Percentiles rank a stretch among this genome's conserved stretches.
Evolutionary conservation across 2,888 invertebrate genomes (phyloP).

Genomic region (Iphiclides podalirius): DNA sequence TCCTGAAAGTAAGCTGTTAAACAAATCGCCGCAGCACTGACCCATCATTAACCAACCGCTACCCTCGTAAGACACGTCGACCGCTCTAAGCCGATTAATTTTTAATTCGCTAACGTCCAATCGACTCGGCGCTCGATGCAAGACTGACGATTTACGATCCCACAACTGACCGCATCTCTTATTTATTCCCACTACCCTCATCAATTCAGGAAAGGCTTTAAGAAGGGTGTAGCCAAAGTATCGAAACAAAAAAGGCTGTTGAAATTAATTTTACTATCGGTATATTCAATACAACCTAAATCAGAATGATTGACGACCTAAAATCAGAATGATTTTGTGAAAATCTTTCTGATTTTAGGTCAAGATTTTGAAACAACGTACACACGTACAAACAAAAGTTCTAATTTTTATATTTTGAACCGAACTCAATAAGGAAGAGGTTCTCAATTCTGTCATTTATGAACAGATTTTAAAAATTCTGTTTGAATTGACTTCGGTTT

Average conservation of each 20-base stretch:
- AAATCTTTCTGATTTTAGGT: too few species aligned
- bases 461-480: too few species aligned
- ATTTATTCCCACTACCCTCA: conserved; percentile 7
- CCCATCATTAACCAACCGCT: neutral
- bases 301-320: too few species aligned
- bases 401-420: too few species aligned
- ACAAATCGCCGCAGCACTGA: neutral
- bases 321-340: too few species aligned
- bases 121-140: neutral
- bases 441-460: too few species aligned
- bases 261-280: neutral
- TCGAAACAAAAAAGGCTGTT: neutral
- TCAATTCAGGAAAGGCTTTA: neutral
- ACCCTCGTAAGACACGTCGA: conserved; percentile 1
- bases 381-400: too few species aligned
- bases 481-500: too few species aligned
- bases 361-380: too few species aligned
- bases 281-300: too few species aligned
- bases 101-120: conserved; percentile 9
- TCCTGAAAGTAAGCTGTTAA: too few species aligned
- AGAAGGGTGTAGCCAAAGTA: neutral
- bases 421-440: too few species aligned
- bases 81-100: conserved; percentile 3
- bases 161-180: conserved; percentile 1
- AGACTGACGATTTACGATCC: conserved; percentile 9